Conservation (phyloP, 2,888 invertebrate species). For the Neoscelio sp. region DNA sequence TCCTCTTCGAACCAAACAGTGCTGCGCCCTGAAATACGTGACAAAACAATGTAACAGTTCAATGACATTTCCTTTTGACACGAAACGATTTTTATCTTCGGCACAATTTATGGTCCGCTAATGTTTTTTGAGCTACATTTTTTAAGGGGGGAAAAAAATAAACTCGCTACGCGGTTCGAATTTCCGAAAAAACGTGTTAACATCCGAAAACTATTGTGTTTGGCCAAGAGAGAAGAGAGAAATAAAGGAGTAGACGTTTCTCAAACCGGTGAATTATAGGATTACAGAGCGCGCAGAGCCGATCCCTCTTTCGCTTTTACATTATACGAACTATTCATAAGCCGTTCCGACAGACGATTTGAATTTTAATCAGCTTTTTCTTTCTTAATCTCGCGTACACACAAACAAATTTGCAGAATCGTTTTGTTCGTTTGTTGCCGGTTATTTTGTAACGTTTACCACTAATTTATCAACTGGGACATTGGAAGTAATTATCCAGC, state of each 20-base stretch:
- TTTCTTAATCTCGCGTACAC: constrained; percentile 12
- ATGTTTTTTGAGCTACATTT: too few species aligned
- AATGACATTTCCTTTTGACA: not conserved
- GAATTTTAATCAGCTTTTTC: constrained; percentile 49
- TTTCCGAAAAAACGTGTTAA: constrained; percentile 56
- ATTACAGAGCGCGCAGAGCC: constrained; percentile 20
- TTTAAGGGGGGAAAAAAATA: too few species aligned
- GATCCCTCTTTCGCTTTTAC: constrained; percentile 31
- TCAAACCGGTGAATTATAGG: constrained; percentile 51
- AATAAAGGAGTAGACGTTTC: constrained; percentile 45
- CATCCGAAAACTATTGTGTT: constrained; percentile 36
- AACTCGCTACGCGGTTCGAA: too few species aligned
- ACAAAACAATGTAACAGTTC: constrained; percentile 3
- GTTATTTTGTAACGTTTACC: too few species aligned
- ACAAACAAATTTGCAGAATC: constrained; percentile 44
- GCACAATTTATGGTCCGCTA: too few species aligned
- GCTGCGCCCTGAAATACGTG: not conserved
- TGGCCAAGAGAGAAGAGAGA: not conserved
- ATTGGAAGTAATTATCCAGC: too few species aligned
- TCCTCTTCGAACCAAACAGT: too few species aligned
- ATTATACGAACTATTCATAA: constrained; percentile 43
- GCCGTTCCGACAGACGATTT: constrained; percentile 44
- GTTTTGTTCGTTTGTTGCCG: constrained; percentile 10
- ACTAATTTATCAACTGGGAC: too few species aligned
- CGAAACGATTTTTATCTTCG: too few species aligned